A percentile compares a stretch with the other conserved stretches of the same genome.
Conservation (phyloP, 2,888 invertebrate species). For the Arge pagana region DNA sequence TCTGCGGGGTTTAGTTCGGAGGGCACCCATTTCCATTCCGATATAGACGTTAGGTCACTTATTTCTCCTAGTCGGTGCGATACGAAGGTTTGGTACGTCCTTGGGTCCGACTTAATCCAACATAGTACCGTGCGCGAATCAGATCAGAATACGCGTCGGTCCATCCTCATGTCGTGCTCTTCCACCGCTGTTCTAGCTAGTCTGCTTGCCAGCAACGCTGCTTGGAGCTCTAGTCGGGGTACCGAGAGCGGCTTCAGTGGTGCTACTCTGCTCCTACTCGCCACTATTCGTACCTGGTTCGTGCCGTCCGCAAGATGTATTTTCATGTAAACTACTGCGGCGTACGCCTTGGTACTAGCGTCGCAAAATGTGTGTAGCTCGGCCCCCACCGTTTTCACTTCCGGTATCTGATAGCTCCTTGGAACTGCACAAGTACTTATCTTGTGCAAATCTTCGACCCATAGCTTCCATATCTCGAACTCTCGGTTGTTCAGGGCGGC, state of each 20-base stretch:
- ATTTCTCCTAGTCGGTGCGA: slow-evolving; percentile 35
- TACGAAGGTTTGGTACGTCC: slow-evolving; percentile 25
- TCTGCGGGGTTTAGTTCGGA: slow-evolving; percentile 34
- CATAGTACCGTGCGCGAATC: slow-evolving; percentile 32
- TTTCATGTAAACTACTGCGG: neutral
- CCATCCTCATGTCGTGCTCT: slow-evolving; percentile 22
- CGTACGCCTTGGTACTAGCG: neutral
- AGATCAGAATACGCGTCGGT: slow-evolving; percentile 23
- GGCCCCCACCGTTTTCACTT: too few relatives aligned
- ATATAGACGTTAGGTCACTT: slow-evolving; percentile 26
- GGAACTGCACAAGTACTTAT: neutral
- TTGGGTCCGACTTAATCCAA: slow-evolving; percentile 31
- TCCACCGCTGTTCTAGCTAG: slow-evolving; percentile 2
- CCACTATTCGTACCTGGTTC: neutral
- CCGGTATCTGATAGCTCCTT: neutral
- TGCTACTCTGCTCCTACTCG: neutral
- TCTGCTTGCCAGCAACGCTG: neutral
- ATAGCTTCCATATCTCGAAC: neutral
- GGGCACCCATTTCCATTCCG: slow-evolving; percentile 33
- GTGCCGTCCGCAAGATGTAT: neutral
- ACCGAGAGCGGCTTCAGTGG: neutral
- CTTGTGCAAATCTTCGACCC: neutral
- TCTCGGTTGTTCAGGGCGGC: neutral
- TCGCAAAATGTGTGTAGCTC: slow-evolving; percentile 6
- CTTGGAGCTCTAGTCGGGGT: neutral